These are phyloP conservation scores for Scophthalmus maximus DNA, from an alignment of 2,113 vertebrate species.

Conservation along the genomic window DNA sequence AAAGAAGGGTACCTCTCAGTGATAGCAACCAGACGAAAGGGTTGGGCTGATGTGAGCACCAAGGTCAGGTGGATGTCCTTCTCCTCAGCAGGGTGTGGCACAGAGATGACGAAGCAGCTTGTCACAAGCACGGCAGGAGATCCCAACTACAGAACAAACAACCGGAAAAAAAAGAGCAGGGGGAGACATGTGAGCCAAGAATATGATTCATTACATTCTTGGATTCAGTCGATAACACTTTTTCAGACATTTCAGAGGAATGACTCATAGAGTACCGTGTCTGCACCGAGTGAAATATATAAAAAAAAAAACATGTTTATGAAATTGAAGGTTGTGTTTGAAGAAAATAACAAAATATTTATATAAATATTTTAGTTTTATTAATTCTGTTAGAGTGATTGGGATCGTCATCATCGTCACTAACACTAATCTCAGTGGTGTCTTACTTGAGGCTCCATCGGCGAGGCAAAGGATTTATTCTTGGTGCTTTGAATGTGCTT, in stretches of 20 bases:
- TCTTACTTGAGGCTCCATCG: conserved; percentile 32
- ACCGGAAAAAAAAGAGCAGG: not conserved
- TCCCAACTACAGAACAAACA: conserved; percentile 57
- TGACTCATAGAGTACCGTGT: conserved; percentile 19
- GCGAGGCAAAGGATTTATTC: conserved; percentile 55
- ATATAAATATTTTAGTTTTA: conserved; percentile 3
- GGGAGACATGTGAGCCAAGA: conserved; percentile 26
- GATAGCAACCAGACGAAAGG: conserved; percentile 23
- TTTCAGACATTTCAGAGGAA: conserved; percentile 5
- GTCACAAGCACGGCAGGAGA: conserved; percentile 72
- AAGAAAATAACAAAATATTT: conserved; percentile 9
- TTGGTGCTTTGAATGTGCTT: conserved; percentile 68
- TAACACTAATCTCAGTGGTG: conserved; percentile 41
- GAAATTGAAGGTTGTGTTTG: not conserved
- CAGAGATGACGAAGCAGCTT: conserved; percentile 76
- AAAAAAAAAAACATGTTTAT: not conserved
- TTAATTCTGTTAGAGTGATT: conserved; percentile 9
- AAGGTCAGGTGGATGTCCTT: conserved; percentile 78
- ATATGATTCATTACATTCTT: conserved; percentile 48
- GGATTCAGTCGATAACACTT: conserved; percentile 13
- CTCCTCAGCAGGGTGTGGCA: conserved; percentile 79
- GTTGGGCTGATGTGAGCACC: conserved; percentile 64
- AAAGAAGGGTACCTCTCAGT: conserved; percentile 46
- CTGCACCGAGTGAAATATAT: not conserved
- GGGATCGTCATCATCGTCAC: conserved; percentile 7